Evolutionary conservation across 2,888 invertebrate genomes (phyloP).

Genomic region (Pyrrhia umbra): DNA sequence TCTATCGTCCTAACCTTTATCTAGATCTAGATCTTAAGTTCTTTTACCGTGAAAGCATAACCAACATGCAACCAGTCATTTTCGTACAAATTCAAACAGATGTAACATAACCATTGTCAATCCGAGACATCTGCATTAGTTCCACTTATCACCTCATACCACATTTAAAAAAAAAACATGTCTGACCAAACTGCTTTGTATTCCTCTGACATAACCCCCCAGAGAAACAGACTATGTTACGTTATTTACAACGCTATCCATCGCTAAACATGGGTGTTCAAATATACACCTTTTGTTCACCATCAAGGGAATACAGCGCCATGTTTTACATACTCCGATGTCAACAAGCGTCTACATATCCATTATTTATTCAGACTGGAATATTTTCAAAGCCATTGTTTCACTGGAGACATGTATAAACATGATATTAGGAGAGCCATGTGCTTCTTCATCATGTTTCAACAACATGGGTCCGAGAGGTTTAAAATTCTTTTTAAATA

Average conservation of each 20-base stretch:
- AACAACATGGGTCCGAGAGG: constrained; percentile 25
- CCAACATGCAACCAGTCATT: too few species aligned
- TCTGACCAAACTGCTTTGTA: too few species aligned
- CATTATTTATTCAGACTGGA: constrained; percentile 49
- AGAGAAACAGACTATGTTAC: neutral
- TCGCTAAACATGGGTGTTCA: neutral
- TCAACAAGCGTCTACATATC: constrained; percentile 4
- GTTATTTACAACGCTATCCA: neutral
- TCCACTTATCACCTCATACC: too few species aligned
- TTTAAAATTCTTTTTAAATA: constrained; percentile 48
- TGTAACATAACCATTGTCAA: too few species aligned
- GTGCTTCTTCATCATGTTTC: constrained; percentile 4
- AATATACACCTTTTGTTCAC: constrained; percentile 1
- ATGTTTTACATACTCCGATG: constrained; percentile 19
- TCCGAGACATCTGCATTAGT: too few species aligned
- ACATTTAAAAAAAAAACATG: too few species aligned
- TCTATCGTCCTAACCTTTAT: too few species aligned
- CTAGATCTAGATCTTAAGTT: too few species aligned
- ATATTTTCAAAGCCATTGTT: constrained; percentile 38
- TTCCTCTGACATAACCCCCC: neutral
- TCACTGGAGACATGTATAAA: constrained; percentile 25
- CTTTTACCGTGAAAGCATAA: too few species aligned
- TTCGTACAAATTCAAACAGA: too few species aligned
- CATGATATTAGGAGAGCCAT: constrained; percentile 30
- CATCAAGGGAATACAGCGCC: neutral